Conservation (phyloP, 2,888 invertebrate species). For the Cephus nigrinus region DNA sequence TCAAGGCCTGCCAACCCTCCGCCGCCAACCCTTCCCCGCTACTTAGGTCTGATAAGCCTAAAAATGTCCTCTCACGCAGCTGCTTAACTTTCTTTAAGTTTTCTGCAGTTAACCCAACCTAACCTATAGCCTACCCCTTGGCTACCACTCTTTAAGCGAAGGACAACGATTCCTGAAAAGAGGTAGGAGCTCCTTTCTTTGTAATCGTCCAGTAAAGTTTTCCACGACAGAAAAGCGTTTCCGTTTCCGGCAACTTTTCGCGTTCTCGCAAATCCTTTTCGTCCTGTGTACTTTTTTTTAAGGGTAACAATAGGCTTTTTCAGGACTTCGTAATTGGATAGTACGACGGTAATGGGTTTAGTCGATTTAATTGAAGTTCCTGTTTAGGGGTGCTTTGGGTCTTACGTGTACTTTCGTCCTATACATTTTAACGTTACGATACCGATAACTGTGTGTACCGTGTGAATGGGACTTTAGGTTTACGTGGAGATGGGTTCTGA, state of each 20-base stretch:
- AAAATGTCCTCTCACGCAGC: constrained; percentile 15
- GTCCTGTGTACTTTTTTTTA: neutral
- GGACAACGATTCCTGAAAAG: neutral
- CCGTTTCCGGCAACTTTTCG: neutral
- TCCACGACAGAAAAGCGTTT: neutral
- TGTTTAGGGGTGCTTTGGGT: neutral
- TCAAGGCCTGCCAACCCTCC: neutral
- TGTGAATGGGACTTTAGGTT: neutral
- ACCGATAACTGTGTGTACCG: neutral
- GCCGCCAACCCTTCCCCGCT: neutral
- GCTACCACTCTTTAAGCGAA: neutral
- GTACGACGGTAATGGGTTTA: neutral
- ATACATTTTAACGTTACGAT: neutral
- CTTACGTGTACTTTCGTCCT: neutral
- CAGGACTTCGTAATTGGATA: neutral
- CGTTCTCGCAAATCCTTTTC: neutral
- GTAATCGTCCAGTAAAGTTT: neutral
- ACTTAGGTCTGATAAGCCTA: constrained; percentile 3
- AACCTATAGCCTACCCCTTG: neutral
- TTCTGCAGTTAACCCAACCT: neutral
- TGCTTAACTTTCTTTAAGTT: constrained; percentile 16
- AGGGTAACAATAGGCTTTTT: neutral
- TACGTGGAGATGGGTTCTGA: neutral
- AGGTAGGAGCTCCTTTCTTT: neutral
- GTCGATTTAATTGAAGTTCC: neutral